Evolutionary conservation across 2,888 invertebrate species (phyloP).

Genomic region (Torymus aiolomorphi): DNA sequence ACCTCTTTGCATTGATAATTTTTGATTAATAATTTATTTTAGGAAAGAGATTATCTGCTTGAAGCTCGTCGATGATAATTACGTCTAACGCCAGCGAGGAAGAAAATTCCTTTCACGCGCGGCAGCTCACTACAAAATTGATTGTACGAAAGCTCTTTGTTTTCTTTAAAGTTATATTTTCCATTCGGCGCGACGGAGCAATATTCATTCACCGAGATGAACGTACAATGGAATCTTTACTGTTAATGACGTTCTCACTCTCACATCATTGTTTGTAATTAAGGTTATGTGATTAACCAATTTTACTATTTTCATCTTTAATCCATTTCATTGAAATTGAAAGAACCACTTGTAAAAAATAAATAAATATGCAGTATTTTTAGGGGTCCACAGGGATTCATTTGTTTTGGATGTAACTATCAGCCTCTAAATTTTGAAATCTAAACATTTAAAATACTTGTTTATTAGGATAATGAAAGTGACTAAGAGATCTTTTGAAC

Average conservation of each 20-base stretch:
- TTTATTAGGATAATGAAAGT: too few relatives aligned
- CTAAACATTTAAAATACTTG: too few relatives aligned
- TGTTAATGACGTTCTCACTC: constrained; percentile 8
- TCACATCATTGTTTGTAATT: neutral
- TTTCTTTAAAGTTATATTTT: constrained; percentile 13
- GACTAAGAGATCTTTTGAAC: too few relatives aligned
- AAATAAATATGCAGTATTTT: too few relatives aligned
- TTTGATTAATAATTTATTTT: constrained; percentile 36
- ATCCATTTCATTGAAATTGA: too few relatives aligned
- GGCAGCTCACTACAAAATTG: constrained; percentile 68
- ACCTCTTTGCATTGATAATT: constrained; percentile 5
- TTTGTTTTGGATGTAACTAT: too few relatives aligned
- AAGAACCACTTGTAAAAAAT: too few relatives aligned
- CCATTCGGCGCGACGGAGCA: constrained; percentile 20
- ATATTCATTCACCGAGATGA: constrained; percentile 19
- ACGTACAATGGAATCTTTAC: constrained; percentile 1
- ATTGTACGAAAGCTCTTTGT: constrained; percentile 72
- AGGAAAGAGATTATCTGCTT: constrained; percentile 44
- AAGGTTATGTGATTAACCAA: constrained; percentile 10
- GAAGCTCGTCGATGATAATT: constrained; percentile 52
- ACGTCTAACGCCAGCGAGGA: constrained; percentile 54
- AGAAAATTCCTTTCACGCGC: constrained; percentile 58
- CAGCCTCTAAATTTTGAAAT: too few relatives aligned
- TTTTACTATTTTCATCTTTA: neutral
- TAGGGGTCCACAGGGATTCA: too few relatives aligned